Percentiles rank a stretch among this genome's conserved stretches.
Evolutionary conservation across 1,140 invertebrate genomes (phyloP).

Genomic region (Varroa destructor): DNA sequence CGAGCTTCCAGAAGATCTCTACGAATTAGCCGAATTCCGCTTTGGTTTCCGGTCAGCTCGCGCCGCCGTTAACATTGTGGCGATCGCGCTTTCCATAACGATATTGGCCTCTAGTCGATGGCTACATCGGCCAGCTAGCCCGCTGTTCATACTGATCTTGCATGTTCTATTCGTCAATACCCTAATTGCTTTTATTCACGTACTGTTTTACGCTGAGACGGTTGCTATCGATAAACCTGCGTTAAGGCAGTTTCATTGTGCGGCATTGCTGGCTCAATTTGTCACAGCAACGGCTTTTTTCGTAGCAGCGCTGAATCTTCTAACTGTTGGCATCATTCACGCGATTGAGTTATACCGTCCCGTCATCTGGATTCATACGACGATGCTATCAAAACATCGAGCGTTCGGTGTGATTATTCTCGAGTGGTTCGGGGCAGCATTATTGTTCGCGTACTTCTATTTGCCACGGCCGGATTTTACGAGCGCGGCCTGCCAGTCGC

Average conservation of each 20-base stretch:
- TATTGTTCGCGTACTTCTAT: slow-evolving; percentile 24
- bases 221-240: slow-evolving; percentile 5
- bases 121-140: slow-evolving; percentile 7
- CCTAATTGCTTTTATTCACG: slow-evolving; percentile 2
- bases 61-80: slow-evolving; percentile 1
- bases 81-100: background rate
- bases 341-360: slow-evolving; percentile 11
- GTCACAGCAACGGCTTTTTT: slow-evolving; percentile 12
- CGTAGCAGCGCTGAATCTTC: slow-evolving; percentile 19
- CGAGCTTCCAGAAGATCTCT: slow-evolving; percentile 3
- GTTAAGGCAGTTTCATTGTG: background rate
- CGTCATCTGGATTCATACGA: slow-evolving; percentile 4
- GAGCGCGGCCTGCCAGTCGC: slow-evolving; percentile 5
- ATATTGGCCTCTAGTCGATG: slow-evolving; percentile 2
- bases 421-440: slow-evolving; percentile 1
- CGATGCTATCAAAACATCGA: slow-evolving; percentile 8
- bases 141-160: slow-evolving; percentile 16
- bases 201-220: slow-evolving; percentile 16
- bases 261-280: slow-evolving; percentile 15
- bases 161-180: slow-evolving; percentile 16
- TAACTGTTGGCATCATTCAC: slow-evolving; percentile 22
- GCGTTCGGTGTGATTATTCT: slow-evolving; percentile 19
- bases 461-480: slow-evolving; percentile 8
- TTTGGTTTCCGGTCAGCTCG: slow-evolving; percentile 12
- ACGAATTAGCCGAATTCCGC: slow-evolving; percentile 6